Conservation (phyloP, 2,797 vertebrate species). For the Schizopygopsis pylzovi region DNA sequence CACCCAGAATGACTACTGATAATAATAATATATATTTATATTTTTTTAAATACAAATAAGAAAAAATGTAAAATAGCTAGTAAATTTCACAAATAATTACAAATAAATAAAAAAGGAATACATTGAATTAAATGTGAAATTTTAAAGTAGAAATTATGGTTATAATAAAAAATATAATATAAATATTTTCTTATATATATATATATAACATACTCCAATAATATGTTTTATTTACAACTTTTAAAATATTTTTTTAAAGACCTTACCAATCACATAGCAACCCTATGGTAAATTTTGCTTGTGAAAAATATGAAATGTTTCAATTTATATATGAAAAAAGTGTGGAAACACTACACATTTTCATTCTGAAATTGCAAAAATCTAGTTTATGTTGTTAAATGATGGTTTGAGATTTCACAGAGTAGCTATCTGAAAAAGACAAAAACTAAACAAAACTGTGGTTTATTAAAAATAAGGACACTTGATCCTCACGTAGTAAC, state of each 20-base stretch:
- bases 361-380: neutral
- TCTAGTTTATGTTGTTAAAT: neutral
- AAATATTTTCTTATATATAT: neutral
- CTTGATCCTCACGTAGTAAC: neutral
- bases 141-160: neutral
- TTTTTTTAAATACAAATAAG: too few relatives aligned
- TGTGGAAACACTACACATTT: neutral
- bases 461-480: conserved; percentile 3
- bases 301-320: neutral
- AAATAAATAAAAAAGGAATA: neutral
- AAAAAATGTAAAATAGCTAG: neutral
- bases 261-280: neutral
- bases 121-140: neutral
- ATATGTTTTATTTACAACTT: neutral
- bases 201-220: neutral
- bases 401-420: neutral
- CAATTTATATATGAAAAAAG: too few relatives aligned
- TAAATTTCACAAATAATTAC: neutral
- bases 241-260: neutral
- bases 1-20: too few relatives aligned
- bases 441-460: neutral
- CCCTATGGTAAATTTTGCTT: neutral
- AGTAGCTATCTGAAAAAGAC: neutral
- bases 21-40: too few relatives aligned
- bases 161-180: neutral